Conservation (phyloP, 2,797 vertebrate species). For the Pseudomugil tenellus region DNA sequence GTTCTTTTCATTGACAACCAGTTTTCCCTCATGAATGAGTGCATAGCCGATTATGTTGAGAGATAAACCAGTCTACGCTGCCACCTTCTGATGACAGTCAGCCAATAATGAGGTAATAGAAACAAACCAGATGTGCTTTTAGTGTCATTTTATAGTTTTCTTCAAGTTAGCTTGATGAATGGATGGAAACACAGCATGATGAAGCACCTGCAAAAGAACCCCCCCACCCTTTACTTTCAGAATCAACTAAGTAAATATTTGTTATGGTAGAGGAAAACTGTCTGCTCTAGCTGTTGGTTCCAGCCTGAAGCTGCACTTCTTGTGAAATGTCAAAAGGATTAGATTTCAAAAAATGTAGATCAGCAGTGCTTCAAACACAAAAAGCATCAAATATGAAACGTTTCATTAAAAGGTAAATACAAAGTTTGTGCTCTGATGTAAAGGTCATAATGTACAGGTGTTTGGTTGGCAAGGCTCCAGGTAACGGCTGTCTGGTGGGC, state of each 20-base stretch:
- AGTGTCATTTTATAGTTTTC: too few species aligned
- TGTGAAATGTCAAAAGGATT: background rate
- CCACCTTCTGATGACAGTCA: background rate
- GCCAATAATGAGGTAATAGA: background rate
- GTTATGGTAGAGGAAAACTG: background rate
- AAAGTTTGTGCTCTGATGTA: too few species aligned
- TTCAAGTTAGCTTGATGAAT: too few species aligned
- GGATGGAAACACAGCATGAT: background rate
- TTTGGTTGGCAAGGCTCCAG: too few species aligned
- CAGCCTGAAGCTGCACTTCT: background rate
- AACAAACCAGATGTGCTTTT: background rate
- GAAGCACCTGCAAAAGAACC: too few species aligned
- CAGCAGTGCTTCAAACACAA: background rate
- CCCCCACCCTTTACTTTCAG: background rate
- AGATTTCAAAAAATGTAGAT: background rate
- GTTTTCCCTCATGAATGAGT: too few species aligned
- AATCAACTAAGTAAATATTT: background rate
- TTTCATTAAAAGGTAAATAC: background rate
- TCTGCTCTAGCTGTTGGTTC: background rate
- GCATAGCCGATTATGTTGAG: background rate
- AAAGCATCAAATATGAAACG: background rate
- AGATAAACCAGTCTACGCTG: background rate
- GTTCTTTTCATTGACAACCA: background rate
- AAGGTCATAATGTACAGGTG: too few species aligned
- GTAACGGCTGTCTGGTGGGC: too few species aligned